Percentiles rank a stretch among this genome's conserved stretches.
These are phyloP conservation scores for Laupala kohalensis DNA, from an alignment of 1,140 invertebrate genomes.

Conservation along the genomic window DNA sequence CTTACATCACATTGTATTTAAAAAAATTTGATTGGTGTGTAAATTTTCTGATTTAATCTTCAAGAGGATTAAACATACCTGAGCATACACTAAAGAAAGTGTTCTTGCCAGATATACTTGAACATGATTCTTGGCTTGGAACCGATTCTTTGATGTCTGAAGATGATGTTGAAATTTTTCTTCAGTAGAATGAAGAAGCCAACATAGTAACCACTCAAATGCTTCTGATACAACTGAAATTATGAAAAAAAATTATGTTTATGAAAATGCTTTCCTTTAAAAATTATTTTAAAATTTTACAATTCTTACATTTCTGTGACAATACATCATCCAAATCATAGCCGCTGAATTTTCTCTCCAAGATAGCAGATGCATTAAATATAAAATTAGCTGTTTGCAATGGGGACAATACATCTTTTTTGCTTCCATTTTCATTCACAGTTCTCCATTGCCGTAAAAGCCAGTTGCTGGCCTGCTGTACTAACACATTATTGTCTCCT, in stretches of 20 bases:
- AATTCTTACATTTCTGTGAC: constrained; percentile 16
- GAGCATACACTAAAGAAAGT: constrained; percentile 62
- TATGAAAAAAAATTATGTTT: background rate
- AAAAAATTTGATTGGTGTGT: background rate
- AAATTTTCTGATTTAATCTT: background rate
- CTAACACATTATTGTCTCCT: constrained; percentile 89
- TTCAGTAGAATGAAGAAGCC: constrained; percentile 55
- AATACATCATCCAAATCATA: constrained; percentile 30
- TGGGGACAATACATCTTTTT: constrained; percentile 36
- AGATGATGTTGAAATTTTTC: constrained; percentile 42
- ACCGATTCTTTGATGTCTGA: constrained; percentile 44
- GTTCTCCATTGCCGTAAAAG: constrained; percentile 48
- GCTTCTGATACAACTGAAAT: constrained; percentile 53
- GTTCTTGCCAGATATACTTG: constrained; percentile 69
- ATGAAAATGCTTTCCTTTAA: background rate
- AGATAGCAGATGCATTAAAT: constrained; percentile 32
- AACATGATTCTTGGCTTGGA: constrained; percentile 61
- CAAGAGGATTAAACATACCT: constrained; percentile 30
- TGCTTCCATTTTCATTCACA: constrained; percentile 25
- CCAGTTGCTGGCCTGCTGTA: constrained; percentile 90
- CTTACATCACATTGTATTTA: background rate
- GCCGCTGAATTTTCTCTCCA: constrained; percentile 34
- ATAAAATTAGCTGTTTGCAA: constrained; percentile 50
- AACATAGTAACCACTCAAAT: constrained; percentile 75
- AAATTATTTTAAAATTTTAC: background rate